Conservation (phyloP, 2,797 vertebrate genomes). For the Malurus leucopterus region DNA sequence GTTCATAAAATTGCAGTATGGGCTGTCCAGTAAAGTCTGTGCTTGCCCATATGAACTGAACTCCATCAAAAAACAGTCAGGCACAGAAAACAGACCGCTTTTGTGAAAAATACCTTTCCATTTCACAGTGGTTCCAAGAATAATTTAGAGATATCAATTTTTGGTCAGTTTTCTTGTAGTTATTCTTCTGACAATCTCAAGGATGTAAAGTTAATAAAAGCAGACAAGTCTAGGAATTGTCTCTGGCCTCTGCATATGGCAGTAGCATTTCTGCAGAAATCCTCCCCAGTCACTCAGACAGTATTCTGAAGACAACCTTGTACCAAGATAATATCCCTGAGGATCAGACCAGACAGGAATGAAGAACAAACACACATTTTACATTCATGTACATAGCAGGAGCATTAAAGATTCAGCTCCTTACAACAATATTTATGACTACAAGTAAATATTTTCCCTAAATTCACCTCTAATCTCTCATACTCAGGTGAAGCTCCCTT, state of each 20-base stretch:
- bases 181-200: background rate
- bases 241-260: background rate
- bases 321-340: background rate
- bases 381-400: background rate
- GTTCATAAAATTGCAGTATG: background rate
- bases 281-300: background rate
- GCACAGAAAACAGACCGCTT: background rate
- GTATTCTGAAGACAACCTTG: background rate
- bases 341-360: background rate
- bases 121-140: background rate
- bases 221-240: background rate
- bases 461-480: background rate
- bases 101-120: background rate
- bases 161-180: background rate
- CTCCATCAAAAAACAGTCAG: background rate
- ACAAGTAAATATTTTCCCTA: constrained; percentile 4
- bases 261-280: background rate
- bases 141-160: background rate
- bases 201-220: background rate
- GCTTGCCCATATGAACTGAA: background rate
- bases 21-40: background rate
- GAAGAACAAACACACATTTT: background rate
- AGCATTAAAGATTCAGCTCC: background rate
- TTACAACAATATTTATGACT: background rate
- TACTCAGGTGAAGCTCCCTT: background rate